Evolutionary conservation across 1,140 invertebrate genomes (phyloP), one percentile per base, ranked within the genome.

Genomic region (Gonioctena quinquepunctata): DNA sequence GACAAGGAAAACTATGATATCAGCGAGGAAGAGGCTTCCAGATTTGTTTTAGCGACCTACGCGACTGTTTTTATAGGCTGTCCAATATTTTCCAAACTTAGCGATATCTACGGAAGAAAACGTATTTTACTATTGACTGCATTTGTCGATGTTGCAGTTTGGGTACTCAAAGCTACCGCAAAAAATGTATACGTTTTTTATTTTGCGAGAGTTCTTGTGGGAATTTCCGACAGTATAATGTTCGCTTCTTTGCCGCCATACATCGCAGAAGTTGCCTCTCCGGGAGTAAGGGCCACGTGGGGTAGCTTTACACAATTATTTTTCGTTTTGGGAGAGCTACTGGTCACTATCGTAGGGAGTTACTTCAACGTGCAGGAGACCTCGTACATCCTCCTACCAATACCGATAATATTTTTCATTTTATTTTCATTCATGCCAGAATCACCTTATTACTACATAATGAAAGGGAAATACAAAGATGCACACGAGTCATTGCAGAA

Each of bases 261-360:
- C 75, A 82, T 91, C 26, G 86, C 88, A 68, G 89, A 91, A 84
- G 85, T 92, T 26, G 84, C 91, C 23, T 86, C 90, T 65, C 82
- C 88, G 71, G 85, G 88, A 65, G 87, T 92, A 1, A 83, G 92
- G 13, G 92, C 92, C 75, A 64, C 60, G 8, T 80, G 77, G 74
- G 80, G 80, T 48, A 78, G 87, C 1, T 86, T 21, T 84, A 86
- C 74, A 86, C 82, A 79, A 0, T 70, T 82, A 2, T 84, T 85
- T n/a, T 77, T 84, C 13, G 83, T 84, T 48, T 81, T 89, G 49
- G 86, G 85, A 5, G 85, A 88, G 59, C 48, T 82, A 8, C 25
- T 72, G 6, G 80, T 85, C 28, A 89, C 87, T 48, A 75, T 88
- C 11, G 61, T 87, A 2, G 70, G 89, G 0, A 63, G 42, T 49